Evolutionary conservation across 2,888 invertebrate genomes (phyloP), one percentile per base, ranked within the genome.

Genomic region (Agonopterix alstromeriana): DNA sequence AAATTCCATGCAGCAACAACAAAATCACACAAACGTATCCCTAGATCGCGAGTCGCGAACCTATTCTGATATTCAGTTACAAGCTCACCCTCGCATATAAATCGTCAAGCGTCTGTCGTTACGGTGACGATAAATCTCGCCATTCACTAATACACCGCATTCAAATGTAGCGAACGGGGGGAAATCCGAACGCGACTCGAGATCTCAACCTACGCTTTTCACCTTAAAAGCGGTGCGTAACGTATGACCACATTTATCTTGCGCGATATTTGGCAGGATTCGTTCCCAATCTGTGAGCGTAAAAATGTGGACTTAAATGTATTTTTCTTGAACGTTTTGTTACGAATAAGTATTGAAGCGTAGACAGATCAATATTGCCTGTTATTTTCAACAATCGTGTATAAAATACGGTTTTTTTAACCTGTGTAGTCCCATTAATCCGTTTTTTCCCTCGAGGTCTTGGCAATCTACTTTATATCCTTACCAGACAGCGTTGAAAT

Each of bases 71-170:
- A 27, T 27, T 27, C 27, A 27, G 27, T 27, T 27, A 27, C 27
- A 27, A 27, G 27, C 27, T 27, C 62, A 65, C 65, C 70, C 65
- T 55, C 52, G 57, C 61, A 79, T 78, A 82, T 80, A 82, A 82
- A 82, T 82, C 74, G 71, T 60, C 58, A 63, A 70, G 68, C 67
- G 70, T 67, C 74, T 72, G 71, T 67, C 76, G 70, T 74, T 70
- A 65, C 69, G 58, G 53, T 65, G 60, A 63, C 73, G 64, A 82
- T 85, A 85, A 82, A 85, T 84, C 83, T 78, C 63, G 64, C 74
- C 79, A 75, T 80, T 82, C 78, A 76, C 79, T 80, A 84, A 81
- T 82, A 81, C 77, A 76, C 77, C 77, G 70, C 79, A 84, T 83
- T 84, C 82, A 83, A 83, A 83, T 81, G 77, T 76, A 74, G 70